phyloP scores from a whole-genome alignment of 2,888 invertebrate species.

The Dioctria linearis region DNA sequence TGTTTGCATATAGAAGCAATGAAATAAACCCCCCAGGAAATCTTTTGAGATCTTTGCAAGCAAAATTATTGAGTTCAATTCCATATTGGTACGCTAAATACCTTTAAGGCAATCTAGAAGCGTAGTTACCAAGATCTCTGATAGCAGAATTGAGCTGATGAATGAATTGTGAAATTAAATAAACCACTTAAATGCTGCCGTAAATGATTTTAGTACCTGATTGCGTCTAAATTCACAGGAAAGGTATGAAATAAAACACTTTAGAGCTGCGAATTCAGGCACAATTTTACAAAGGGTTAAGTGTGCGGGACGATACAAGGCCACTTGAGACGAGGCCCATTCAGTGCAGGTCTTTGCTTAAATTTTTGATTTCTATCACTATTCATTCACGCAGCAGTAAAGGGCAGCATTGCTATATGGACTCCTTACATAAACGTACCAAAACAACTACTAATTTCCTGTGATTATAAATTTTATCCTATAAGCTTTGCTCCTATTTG shows the following conservation, averaged over 20 bases:
- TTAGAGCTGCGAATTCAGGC: slow-evolving; percentile 59
- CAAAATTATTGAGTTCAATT: not conserved
- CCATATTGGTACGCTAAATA: not conserved
- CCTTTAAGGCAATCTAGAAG: not conserved
- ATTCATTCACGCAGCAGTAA: slow-evolving; percentile 20
- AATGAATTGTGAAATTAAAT: slow-evolving; percentile 54
- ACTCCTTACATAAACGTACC: not conserved
- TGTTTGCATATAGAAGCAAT: not conserved
- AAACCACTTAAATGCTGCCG: slow-evolving; percentile 54
- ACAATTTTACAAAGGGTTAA: too few relatives aligned
- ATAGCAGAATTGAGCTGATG: not conserved
- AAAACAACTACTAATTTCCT: slow-evolving; percentile 42
- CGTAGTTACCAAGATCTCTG: not conserved
- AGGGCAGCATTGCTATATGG: not conserved
- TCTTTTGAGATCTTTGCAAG: not conserved
- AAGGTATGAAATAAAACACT: slow-evolving; percentile 71
- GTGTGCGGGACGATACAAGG: not conserved
- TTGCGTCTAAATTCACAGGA: slow-evolving; percentile 69
- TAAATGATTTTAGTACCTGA: slow-evolving; percentile 61
- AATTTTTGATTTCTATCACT: slow-evolving; percentile 48
- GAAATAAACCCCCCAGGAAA: not conserved
- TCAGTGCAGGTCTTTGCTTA: slow-evolving; percentile 28
- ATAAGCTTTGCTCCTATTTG: not conserved
- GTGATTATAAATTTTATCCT: slow-evolving; percentile 3
- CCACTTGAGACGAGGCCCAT: slow-evolving; percentile 39